Evolutionary conservation across 2,888 invertebrate genomes (phyloP).

Genomic region (Luperina testacea): DNA sequence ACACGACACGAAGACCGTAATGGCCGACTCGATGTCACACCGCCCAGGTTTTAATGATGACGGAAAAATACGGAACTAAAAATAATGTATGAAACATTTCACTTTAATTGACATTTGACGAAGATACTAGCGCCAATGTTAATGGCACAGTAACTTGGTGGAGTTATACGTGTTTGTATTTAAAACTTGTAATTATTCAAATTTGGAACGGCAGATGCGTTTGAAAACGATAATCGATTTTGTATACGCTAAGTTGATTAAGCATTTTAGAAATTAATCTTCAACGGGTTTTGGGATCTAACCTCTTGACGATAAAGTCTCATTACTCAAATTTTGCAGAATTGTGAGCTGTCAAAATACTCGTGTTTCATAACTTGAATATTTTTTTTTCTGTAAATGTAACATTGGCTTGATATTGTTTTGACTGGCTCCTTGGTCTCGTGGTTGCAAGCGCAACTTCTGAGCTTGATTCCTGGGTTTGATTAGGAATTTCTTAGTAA

Average conservation of each 20-base stretch:
- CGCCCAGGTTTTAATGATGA: constrained; percentile 63
- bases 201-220: constrained; percentile 88
- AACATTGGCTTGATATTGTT: background rate
- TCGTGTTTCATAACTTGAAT: background rate
- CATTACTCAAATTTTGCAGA: background rate
- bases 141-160: constrained; percentile 36
- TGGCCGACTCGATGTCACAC: constrained; percentile 75
- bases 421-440: background rate
- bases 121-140: constrained; percentile 58
- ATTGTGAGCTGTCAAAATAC: background rate
- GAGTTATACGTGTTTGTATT: constrained; percentile 74
- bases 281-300: constrained; percentile 16
- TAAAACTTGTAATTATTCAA: constrained; percentile 85
- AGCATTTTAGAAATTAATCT: constrained; percentile 43
- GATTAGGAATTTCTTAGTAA: too few relatives aligned
- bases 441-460: too few relatives aligned
- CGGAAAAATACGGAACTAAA: constrained; percentile 56
- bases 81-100: constrained; percentile 28
- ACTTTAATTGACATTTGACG: constrained; percentile 18
- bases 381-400: background rate
- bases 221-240: constrained; percentile 73
- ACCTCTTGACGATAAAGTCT: background rate
- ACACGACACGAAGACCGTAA: constrained; percentile 75
- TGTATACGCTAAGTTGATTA: constrained; percentile 57
- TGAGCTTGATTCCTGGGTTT: too few relatives aligned